Evolutionary conservation across 2,888 invertebrate species (phyloP).

Genomic region (Invenusta paracnida): DNA sequence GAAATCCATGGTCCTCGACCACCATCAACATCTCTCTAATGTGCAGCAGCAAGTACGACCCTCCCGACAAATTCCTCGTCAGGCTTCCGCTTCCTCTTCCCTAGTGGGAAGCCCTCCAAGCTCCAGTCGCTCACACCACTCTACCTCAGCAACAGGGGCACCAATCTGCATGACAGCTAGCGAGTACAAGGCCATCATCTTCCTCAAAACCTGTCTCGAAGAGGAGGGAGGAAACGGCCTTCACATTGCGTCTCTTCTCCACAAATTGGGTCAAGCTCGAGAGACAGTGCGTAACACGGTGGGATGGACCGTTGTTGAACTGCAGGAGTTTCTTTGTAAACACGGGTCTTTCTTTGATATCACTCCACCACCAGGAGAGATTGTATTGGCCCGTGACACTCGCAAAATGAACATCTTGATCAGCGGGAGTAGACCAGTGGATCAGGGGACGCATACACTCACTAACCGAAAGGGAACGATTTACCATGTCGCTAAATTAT

Average conservation of each 20-base stretch:
- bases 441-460: conserved; percentile 43
- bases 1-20: neutral
- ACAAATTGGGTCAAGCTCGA: conserved; percentile 36
- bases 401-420: conserved; percentile 36
- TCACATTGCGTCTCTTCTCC: conserved; percentile 22
- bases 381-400: neutral
- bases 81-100: neutral
- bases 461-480: conserved; percentile 56
- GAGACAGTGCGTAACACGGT: conserved; percentile 57
- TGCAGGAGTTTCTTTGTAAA: conserved; percentile 56
- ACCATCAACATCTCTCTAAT: too few relatives aligned
- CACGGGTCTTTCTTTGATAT: conserved; percentile 57
- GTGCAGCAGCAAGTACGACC: too few relatives aligned
- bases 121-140: neutral
- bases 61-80: too few relatives aligned
- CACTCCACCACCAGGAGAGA: neutral
- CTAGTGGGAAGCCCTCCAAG: neutral
- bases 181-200: conserved; percentile 61
- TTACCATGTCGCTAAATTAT: conserved; percentile 60
- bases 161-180: conserved; percentile 59
- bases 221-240: conserved; percentile 55
- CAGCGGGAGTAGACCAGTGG: conserved; percentile 21
- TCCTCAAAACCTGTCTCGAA: conserved; percentile 58
- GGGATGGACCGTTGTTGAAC: conserved; percentile 57
- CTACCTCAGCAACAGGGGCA: conserved; percentile 49